These are phyloP conservation scores for Pygocentrus nattereri DNA, from an alignment of 2,797 vertebrate genomes.

Conservation along the genomic window DNA sequence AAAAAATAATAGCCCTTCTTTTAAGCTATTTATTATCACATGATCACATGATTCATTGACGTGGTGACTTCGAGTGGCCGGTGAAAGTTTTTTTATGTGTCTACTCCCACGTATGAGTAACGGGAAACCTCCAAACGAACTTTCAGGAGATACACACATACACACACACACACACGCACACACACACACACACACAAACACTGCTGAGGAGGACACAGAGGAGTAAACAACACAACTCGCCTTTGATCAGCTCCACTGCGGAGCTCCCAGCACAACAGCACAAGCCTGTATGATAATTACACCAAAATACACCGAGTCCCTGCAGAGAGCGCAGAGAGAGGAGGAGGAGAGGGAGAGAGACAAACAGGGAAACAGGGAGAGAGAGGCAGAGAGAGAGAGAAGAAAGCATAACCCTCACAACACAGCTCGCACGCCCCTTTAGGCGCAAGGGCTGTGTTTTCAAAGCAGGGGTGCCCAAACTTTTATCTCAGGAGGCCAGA, in stretches of 20 bases:
- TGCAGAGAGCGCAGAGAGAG: background rate
- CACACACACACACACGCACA: background rate
- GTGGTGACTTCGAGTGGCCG: no score
- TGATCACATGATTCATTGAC: no score
- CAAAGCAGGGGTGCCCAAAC: background rate
- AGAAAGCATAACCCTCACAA: background rate
- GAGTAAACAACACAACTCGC: background rate
- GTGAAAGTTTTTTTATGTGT: no score
- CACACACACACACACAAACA: no score
- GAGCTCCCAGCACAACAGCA: slow-evolving; percentile 21
- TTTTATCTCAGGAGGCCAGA: no score
- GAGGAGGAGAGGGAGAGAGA: background rate
- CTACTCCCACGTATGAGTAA: no score
- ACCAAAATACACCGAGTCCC: no score
- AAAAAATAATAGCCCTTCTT: no score
- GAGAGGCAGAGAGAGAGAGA: background rate
- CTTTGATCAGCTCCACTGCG: background rate
- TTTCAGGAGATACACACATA: background rate
- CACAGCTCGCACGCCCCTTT: background rate
- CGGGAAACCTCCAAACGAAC: background rate
- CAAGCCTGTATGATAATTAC: no score
- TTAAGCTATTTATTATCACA: no score
- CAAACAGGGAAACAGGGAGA: background rate
- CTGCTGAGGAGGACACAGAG: background rate
- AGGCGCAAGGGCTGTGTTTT: background rate